Conservation (phyloP, 2,113 vertebrate species). For the Silurus glanis region DNA sequence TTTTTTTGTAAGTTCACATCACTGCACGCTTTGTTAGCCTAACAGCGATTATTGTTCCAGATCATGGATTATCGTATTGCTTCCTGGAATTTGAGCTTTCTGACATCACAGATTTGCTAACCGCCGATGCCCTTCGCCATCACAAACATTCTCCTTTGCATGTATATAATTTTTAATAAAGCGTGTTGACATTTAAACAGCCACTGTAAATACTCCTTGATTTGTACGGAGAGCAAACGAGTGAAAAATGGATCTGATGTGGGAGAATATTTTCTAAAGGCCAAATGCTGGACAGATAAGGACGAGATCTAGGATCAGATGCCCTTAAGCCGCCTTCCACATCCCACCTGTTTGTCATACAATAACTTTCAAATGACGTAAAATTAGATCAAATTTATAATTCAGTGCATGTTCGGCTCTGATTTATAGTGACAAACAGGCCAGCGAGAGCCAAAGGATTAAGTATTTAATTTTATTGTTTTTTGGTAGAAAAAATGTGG, state of each 20-base stretch:
- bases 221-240: background rate
- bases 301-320: background rate
- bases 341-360: constrained; percentile 55
- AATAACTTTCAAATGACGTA: constrained; percentile 51
- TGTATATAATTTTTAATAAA: constrained; percentile 54
- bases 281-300: constrained; percentile 1
- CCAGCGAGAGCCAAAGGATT: constrained; percentile 52
- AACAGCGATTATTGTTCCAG: constrained; percentile 45
- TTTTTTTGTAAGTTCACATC: background rate
- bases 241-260: constrained; percentile 1
- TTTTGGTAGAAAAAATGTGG: constrained; percentile 54
- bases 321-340: constrained; percentile 44
- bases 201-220: background rate
- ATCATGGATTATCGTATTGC: constrained; percentile 29
- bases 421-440: constrained; percentile 57
- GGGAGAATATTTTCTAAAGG: constrained; percentile 17
- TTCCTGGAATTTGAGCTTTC: constrained; percentile 56
- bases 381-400: constrained; percentile 41
- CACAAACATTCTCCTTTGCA: constrained; percentile 61
- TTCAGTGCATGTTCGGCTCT: constrained; percentile 29
- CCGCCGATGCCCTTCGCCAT: constrained; percentile 55
- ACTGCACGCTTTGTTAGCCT: background rate
- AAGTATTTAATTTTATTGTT: background rate
- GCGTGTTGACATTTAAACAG: constrained; percentile 41
- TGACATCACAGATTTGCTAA: constrained; percentile 53